A percentile compares a stretch with the other conserved stretches of the same genome.
phyloP scores from a whole-genome alignment of 1,140 invertebrate genomes.

The Telenomus remus region DNA sequence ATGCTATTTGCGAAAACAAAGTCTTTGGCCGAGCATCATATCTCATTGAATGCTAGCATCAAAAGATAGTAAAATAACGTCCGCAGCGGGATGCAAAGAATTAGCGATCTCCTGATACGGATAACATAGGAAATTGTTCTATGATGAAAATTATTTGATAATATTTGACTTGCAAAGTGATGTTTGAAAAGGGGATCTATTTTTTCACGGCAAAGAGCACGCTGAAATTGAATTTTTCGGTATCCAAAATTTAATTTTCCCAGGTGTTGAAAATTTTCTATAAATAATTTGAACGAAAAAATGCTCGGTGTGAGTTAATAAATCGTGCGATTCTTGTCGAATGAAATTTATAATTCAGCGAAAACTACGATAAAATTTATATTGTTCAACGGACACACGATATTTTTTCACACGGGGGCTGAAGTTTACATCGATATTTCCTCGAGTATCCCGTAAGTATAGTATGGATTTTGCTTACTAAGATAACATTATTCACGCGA shows the following conservation, averaged over 20 bases:
- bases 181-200: too few species aligned
- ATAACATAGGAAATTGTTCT: conserved; percentile 64
- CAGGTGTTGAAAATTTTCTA: too few species aligned
- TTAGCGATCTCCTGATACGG: conserved; percentile 64
- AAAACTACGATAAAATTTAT: neutral
- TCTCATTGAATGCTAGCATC: conserved; percentile 58
- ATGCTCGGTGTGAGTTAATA: neutral
- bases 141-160: conserved; percentile 57
- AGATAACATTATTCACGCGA: conserved; percentile 53
- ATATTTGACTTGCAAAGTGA: conserved; percentile 51
- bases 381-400: neutral
- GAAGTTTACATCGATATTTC: conserved; percentile 37
- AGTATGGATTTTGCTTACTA: conserved; percentile 43
- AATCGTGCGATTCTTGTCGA: too few species aligned
- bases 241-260: too few species aligned
- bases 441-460: conserved; percentile 14
- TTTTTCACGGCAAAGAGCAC: too few species aligned
- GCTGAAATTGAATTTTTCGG: too few species aligned
- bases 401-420: conserved; percentile 8
- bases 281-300: neutral
- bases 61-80: conserved; percentile 58
- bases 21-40: conserved; percentile 58
- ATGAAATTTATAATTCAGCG: neutral
- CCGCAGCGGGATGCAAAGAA: conserved; percentile 63
- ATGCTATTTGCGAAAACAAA: conserved; percentile 64